Evolutionary conservation across 2,888 invertebrate species (phyloP).

Genomic region (Emmelina monodactyla): DNA sequence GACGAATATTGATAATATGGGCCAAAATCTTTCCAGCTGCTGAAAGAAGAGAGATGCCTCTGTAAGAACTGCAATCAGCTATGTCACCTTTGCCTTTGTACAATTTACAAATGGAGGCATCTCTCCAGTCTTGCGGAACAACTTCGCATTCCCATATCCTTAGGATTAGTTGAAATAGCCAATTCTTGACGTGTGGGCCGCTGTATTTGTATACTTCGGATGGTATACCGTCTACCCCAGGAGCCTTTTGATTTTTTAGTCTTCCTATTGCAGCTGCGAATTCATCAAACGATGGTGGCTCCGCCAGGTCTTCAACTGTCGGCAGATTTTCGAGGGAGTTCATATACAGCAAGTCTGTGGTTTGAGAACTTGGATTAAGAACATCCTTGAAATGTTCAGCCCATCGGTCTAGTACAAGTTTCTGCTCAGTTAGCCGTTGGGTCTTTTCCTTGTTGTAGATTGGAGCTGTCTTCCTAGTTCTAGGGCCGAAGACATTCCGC

Average conservation of each 20-base stretch:
- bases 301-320: not conserved
- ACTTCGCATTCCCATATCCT: slow-evolving; percentile 1
- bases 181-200: not conserved
- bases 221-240: slow-evolving; percentile 3
- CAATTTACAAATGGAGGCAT: slow-evolving; percentile 3
- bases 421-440: not conserved
- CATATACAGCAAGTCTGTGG: not conserved
- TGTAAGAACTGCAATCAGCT: slow-evolving; percentile 7
- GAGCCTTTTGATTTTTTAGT: slow-evolving; percentile 4
- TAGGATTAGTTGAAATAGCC: not conserved
- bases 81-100: slow-evolving; percentile 7
- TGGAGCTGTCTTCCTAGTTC: slow-evolving; percentile 4
- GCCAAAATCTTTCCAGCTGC: slow-evolving; percentile 4
- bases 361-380: slow-evolving; percentile 1
- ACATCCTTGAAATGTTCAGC: slow-evolving; percentile 8
- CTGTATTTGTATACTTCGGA: slow-evolving; percentile 5
- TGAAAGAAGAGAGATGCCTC: slow-evolving; percentile 8
- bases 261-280: not conserved
- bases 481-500: slow-evolving; percentile 6
- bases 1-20: slow-evolving; percentile 5
- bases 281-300: slow-evolving; percentile 2
- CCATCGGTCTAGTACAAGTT: not conserved
- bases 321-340: not conserved
- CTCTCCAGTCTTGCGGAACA: slow-evolving; percentile 5
- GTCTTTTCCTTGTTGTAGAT: not conserved